Evolutionary conservation across 35 echinoderm and acorn worm genomes (phyloP).

Genomic region (Lytechinus pictus): DNA sequence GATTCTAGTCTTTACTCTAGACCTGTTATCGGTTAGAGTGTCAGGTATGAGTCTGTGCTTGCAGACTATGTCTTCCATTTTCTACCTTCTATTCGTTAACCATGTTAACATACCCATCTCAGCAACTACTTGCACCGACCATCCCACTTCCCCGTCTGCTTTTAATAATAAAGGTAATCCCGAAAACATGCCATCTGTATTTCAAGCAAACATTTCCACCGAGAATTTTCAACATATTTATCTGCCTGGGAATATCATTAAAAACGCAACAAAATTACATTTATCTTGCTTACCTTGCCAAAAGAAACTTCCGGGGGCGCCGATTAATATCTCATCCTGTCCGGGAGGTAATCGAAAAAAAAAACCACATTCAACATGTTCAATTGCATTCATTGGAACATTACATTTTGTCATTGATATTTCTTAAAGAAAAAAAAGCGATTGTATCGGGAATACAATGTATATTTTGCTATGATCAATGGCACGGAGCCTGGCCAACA

Average conservation of each 20-base stretch:
- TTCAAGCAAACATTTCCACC: not conserved
- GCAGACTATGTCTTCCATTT: no score
- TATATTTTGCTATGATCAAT: no score
- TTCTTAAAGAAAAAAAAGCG: not conserved
- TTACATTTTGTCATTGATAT: not conserved
- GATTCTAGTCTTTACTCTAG: no score
- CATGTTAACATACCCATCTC: no score
- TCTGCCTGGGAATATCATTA: not conserved
- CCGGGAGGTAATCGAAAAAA: not conserved
- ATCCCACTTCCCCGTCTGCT: not conserved
- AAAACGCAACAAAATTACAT: not conserved
- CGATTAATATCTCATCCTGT: constrained; percentile 60
- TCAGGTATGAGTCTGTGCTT: no score
- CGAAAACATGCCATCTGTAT: not conserved
- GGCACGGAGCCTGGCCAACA: no score
- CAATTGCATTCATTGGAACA: not conserved
- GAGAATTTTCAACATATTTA: not conserved
- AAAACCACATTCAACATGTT: not conserved
- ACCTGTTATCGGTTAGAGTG: no score
- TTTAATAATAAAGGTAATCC: not conserved
- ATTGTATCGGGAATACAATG: not conserved
- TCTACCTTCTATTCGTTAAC: not conserved
- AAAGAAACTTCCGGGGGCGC: constrained; percentile 63
- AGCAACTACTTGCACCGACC: no score
- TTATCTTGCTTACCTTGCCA: constrained; percentile 62